Conservation (phyloP, 2,113 vertebrate species). For the Melospiza melodia region DNA sequence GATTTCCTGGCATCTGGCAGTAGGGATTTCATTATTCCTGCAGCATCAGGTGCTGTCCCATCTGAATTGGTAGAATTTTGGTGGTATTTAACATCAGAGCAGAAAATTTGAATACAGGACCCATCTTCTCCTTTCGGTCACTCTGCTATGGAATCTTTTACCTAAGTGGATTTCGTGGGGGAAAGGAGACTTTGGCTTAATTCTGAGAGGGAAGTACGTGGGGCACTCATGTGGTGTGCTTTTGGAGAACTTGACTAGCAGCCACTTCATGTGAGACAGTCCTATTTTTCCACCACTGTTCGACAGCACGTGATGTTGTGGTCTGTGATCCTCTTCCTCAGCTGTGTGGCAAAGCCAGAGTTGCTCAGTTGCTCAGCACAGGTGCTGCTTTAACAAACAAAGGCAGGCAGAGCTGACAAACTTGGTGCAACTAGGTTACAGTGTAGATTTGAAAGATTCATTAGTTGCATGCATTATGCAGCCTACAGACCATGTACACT, state of each 20-base stretch:
- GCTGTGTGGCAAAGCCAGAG: background rate
- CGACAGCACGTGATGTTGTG: constrained; percentile 43
- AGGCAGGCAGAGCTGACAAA: background rate
- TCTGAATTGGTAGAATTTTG: background rate
- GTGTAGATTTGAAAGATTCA: background rate
- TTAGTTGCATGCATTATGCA: background rate
- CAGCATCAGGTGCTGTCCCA: constrained; percentile 41
- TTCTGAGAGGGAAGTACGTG: background rate
- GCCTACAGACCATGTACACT: background rate
- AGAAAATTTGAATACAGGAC: background rate
- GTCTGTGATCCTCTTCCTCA: background rate
- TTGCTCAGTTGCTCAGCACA: background rate
- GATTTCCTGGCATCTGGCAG: background rate
- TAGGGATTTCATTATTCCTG: background rate
- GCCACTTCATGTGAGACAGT: background rate
- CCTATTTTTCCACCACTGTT: background rate
- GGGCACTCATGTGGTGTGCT: background rate
- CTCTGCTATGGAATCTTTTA: background rate
- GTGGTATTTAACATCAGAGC: background rate
- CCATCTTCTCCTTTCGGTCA: background rate
- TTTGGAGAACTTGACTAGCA: background rate
- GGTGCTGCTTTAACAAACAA: background rate
- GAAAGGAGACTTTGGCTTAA: background rate
- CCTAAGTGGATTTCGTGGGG: background rate
- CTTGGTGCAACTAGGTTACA: background rate